Base-by-base conservation (phyloP, 2,888 invertebrate species). In the Aleiodes testaceus region DNA sequence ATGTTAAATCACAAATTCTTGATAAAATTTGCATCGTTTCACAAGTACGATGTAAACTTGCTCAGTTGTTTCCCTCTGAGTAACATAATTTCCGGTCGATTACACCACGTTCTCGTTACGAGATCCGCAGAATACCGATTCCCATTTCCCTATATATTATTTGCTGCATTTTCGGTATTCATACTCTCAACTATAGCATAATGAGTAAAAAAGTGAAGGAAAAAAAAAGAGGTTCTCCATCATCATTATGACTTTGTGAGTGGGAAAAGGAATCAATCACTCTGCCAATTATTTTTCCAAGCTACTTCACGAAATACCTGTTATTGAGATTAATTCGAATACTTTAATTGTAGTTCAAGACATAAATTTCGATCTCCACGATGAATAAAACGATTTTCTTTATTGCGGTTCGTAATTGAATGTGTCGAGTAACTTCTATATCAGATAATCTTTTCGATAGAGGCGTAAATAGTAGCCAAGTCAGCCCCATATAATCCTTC, bases 51-150 rank as follows among this genome's bases (percentile, higher is more conserved):
- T 55, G 36, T 30, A 30, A 55, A 30, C 55, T 55, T 36, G 11
- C 14, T 55, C 55, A 14, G 36, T 55, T 55, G 36, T 55, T 30
- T 55, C 55, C 30, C n/a, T 6, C n/a, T n/a, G 50, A 20, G 1
- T 9, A 55, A 55, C 55, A 55, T 67, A 45, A 67, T 47, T 67
- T 67, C 53, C 67, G 45, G 26, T 47, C 67, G 67, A 67, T 67
- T 67, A 67, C 67, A 44, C 59, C 20, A 45, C 22, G 26, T 59
- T 67, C 44, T 55, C 59, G 55, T 67, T 67, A 59, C 14, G 20
- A 26, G 26, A 42, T 4, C 67, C 47, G 45, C 55, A 53, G 59
- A 47, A 59, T 47, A 55, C 14, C 52, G n/a, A 66, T 66, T 26
- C 45, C 53, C 42, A 36, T 49, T 67, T 30, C 22, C 44, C n/a